Percentiles rank a stretch among this genome's conserved stretches.
phyloP scores from a whole-genome alignment of 2,888 invertebrate species.

The Parapristionchus giblindavisi region DNA sequence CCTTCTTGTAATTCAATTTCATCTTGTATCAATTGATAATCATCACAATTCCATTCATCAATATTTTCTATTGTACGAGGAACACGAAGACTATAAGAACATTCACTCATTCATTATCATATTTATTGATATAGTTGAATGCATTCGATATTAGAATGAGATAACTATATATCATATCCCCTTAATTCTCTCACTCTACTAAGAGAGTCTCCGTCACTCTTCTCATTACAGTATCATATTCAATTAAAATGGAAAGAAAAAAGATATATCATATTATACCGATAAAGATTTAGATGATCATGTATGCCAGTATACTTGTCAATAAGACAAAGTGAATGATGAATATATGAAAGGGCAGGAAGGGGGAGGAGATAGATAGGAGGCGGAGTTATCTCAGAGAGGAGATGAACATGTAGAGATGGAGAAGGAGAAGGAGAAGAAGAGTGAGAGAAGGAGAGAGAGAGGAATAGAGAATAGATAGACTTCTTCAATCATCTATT shows the following conservation, averaged over 20 bases:
- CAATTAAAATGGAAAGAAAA: too few relatives aligned
- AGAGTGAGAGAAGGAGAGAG: conserved; percentile 28
- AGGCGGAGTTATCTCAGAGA: not conserved
- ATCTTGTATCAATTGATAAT: conserved; percentile 49
- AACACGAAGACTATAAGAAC: conserved; percentile 4
- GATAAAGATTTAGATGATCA: too few relatives aligned
- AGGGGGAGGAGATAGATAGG: not conserved
- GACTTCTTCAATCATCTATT: not conserved
- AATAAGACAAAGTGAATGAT: too few relatives aligned
- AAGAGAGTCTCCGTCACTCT: too few relatives aligned
- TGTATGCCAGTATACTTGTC: too few relatives aligned
- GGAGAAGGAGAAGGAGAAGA: not conserved
- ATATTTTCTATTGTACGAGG: conserved; percentile 21
- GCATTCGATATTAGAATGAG: not conserved
- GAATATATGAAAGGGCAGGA: too few relatives aligned
- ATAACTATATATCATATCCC: not conserved
- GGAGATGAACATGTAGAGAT: conserved; percentile 20
- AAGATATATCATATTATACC: too few relatives aligned
- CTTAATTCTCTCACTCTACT: not conserved
- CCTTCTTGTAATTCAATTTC: conserved; percentile 64
- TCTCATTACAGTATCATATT: too few relatives aligned
- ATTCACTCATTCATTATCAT: not conserved
- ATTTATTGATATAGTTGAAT: not conserved
- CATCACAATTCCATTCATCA: conserved; percentile 55
- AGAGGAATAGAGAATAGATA: conserved; percentile 9